Conservation (phyloP, 2,888 invertebrate genomes). For the Sphaeridia pumilis region DNA sequence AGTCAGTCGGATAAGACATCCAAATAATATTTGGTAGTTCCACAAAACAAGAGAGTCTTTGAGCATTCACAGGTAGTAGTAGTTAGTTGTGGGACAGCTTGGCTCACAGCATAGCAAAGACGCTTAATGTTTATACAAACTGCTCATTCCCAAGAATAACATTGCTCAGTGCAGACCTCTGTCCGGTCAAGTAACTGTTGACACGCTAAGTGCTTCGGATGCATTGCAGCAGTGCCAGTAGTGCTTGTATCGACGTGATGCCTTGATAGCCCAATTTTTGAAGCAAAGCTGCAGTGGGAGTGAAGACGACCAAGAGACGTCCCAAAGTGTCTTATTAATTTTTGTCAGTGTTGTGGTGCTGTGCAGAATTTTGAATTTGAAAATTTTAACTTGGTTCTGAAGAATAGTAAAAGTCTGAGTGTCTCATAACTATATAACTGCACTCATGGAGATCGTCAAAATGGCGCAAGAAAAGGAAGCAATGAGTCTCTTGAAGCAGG, state of each 20-base stretch:
- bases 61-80: no score
- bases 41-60: no score
- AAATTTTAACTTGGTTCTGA: neutral
- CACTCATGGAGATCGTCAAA: neutral
- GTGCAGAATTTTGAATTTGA: neutral
- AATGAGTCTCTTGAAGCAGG: neutral
- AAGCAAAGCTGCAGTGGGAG: neutral
- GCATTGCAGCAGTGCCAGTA: no score
- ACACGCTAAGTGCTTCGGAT: neutral
- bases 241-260: neutral
- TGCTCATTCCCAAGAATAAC: no score
- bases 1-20: no score
- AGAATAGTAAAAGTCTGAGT: neutral
- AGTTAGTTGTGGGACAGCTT: no score
- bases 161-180: neutral
- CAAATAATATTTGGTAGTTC: no score
- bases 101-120: no score
- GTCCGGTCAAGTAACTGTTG: neutral
- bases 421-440: neutral
- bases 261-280: neutral
- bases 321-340: neutral
- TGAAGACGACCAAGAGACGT: no score
- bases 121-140: no score
- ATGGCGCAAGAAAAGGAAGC: neutral
- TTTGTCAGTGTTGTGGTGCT: neutral